Conservation (phyloP, 2,888 invertebrate genomes). For the Artemia sinica region DNA sequence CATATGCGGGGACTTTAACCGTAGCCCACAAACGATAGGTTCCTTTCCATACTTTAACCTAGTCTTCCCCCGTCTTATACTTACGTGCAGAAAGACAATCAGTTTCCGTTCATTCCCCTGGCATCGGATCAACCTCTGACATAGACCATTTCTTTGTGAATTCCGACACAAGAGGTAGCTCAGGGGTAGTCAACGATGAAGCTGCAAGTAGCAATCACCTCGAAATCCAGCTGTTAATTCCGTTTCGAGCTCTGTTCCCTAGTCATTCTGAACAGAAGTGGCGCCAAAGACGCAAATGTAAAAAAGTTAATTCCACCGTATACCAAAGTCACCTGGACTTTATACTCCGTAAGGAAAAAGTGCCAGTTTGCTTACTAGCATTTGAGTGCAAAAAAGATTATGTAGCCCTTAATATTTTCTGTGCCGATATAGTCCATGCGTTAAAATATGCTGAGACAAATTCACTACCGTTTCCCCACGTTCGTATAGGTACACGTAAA, state of each 20-base stretch:
- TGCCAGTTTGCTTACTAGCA: no score
- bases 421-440: no score
- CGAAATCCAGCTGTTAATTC: not conserved
- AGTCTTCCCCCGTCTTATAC: not conserved
- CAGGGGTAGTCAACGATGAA: not conserved
- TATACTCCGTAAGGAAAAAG: no score
- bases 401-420: no score
- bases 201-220: not conserved
- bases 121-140: not conserved
- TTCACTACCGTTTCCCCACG: no score
- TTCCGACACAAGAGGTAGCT: not conserved
- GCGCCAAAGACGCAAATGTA: no score
- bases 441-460: no score
- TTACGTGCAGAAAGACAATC: not conserved
- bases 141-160: not conserved
- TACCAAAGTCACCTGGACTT: no score
- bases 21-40: not conserved
- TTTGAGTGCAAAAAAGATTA: no score
- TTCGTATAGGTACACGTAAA: no score
- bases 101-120: not conserved
- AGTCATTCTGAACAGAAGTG: no score
- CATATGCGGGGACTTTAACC: not conserved
- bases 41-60: not conserved
- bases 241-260: not conserved
- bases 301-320: no score